Evolutionary conservation across 1,140 invertebrate genomes (phyloP).

Genomic region (Lanistes nyassanus): DNA sequence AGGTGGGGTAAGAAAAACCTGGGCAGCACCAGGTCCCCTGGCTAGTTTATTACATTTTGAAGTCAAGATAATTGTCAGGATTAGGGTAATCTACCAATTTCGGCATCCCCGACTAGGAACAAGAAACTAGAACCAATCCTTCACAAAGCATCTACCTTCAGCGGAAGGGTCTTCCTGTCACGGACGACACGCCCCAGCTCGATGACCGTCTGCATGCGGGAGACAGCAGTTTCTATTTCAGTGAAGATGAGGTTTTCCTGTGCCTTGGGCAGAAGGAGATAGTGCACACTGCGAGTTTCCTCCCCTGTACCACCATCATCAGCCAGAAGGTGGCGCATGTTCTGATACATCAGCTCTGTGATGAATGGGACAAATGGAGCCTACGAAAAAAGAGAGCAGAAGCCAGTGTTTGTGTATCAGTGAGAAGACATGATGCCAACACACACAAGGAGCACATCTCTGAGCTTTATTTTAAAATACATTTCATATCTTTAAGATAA

Average conservation of each 20-base stretch:
- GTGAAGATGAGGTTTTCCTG: conserved; percentile 80
- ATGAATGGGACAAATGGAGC: conserved; percentile 98
- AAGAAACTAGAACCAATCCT: too few relatives aligned
- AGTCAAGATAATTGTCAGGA: too few relatives aligned
- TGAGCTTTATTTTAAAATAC: too few relatives aligned
- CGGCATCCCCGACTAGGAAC: too few relatives aligned
- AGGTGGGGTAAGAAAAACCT: too few relatives aligned
- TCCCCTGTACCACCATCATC: conserved; percentile 36
- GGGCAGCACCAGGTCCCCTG: too few relatives aligned
- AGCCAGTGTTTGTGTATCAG: not conserved
- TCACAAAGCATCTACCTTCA: conserved; percentile 77
- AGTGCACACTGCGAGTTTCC: conserved; percentile 68
- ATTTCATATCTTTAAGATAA: too few relatives aligned
- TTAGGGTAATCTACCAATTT: too few relatives aligned
- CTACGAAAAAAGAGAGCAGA: conserved; percentile 47
- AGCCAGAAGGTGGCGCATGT: conserved; percentile 72
- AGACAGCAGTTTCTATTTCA: conserved; percentile 89
- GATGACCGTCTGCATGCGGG: conserved; percentile 93
- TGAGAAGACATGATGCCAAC: not conserved
- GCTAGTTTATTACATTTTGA: too few relatives aligned
- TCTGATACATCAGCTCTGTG: conserved; percentile 95
- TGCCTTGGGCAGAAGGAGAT: conserved; percentile 85
- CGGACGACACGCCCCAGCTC: conserved; percentile 92
- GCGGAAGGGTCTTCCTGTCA: conserved; percentile 91
- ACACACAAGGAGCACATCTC: too few relatives aligned